Evolutionary conservation across 2,888 invertebrate species (phyloP), one percentile per base, ranked within the genome.

Genomic region (Aspidiotus rigidus): DNA sequence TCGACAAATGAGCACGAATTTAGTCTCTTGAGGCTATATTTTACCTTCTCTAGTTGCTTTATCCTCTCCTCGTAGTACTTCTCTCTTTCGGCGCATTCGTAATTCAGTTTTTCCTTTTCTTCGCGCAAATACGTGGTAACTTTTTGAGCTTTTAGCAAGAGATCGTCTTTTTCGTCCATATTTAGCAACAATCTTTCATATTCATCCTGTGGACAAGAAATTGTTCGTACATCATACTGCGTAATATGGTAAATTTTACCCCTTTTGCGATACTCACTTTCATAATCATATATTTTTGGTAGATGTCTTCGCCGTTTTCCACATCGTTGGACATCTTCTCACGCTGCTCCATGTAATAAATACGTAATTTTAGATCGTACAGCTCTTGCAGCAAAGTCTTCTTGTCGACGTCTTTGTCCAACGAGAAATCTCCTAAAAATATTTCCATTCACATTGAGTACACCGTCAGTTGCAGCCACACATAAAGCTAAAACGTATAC

Each of bases 161-260:
- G 15, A 28, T 66, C 66, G 16, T 66, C 66, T 66, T 66, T 66
- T 49, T 66, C 66, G 59, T 66, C 66, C 5, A 66, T n/a, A 39
- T 41, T 60, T 44, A 59, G 57, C 15, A 42, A 44, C 44, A 66
- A 11, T 17, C 59, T 66, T 59, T 66, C 66, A 6, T 56, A 49
- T 49, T 66, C 66, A 10, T 40, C 49, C 66, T 66, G 39, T 15
- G 28, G 28, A 28, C 28, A 28, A 28, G 5, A 28, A 1, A 28
- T 28, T 28, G 1, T 28, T 3, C 28, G 28, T 28, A 28, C 28
- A 28, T 28, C 28, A 1, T 5, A 3, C 28, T 1, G 28, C 5
- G 28, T 28, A 28, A 28, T 3, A 3, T 28, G 5, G 28, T 28
- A 28, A 1, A 28, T 28, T 28, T 28, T 28, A 28, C 28, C 28